Evolutionary conservation across 1,140 invertebrate species (phyloP), one percentile per base, ranked within the genome.

Genomic region (Leptonema lineaticorne): DNA sequence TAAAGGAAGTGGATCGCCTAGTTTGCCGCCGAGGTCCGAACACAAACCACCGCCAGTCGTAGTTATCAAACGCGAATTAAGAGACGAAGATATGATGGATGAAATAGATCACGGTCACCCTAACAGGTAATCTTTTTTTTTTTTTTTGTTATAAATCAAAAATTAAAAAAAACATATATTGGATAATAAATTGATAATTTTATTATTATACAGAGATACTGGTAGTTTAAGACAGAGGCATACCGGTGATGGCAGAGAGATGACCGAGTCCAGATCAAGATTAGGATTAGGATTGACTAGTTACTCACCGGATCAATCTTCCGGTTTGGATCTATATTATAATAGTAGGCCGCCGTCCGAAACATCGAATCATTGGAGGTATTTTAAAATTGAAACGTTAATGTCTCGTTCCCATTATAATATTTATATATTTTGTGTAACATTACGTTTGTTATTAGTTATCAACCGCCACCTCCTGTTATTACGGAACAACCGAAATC

Each of bases 11-110:
- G 85, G 87, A 6, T 89, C 88, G 1, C 88, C 89, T 14, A 88
- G 85, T 27, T 79, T 88, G 29, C 85, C 87, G 60, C 85, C 87
- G 37, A 81, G 88, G 45, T 85, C 88, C 1, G 93, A 95, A 76
- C 91, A 92, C 76, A 94, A 94, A 77, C 88, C 91, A 20, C 93
- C 94, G 41, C 93, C 94, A 26, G 94, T 97, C 16, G 94, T 97
- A 9, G 94, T 98, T 6, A 90, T 96, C 66, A 97, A 97, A 78
- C 88, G 94, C 58, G 93, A 96, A 75, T 85, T 95, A 71, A 86
- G 92, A 37, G 93, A 96, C 72, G 94, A 96, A 74, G 91, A 93
- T 74, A 87, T 84, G 29, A 64, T 79, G 70, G 87, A 88, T 69
- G 85, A 85, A 62, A 76, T 79, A 30, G 84, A 85, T 74, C 76